Conservation (phyloP, 2,797 vertebrate species). For the Smutsia temminckii region DNA sequence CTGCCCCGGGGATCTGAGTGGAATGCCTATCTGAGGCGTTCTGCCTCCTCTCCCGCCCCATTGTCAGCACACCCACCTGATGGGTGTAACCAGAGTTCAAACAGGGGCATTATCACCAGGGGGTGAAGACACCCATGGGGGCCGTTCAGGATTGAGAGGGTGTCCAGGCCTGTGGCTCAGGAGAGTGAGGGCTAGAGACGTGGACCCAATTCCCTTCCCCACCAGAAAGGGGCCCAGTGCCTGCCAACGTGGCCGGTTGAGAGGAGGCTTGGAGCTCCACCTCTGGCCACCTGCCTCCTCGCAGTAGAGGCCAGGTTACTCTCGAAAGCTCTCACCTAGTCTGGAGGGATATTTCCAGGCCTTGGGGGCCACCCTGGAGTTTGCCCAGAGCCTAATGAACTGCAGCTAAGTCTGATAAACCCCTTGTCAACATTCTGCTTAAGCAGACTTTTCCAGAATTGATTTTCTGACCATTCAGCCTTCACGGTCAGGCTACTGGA, state of each 20-base stretch:
- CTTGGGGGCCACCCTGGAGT: not conserved
- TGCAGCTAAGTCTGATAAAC: constrained; percentile 51
- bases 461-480: constrained; percentile 67
- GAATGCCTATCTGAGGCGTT: not conserved
- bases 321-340: not conserved
- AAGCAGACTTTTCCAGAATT: constrained; percentile 67
- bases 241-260: not conserved
- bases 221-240: not conserved
- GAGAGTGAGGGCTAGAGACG: not conserved
- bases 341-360: not conserved
- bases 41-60: fast-evolving
- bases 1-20: not conserved
- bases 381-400: constrained; percentile 27
- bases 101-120: not conserved
- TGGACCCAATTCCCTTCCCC: not conserved
- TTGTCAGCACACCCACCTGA: too few species aligned
- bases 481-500: not conserved
- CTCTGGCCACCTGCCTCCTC: not conserved
- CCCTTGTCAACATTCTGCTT: not conserved
- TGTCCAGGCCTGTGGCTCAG: not conserved
- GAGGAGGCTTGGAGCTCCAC: not conserved
- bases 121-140: not conserved
- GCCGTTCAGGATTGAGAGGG: not conserved
- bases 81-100: not conserved
- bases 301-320: not conserved